Conservation (phyloP, 2,797 vertebrate genomes). For the Poeciliopsis paucimaculata region DNA sequence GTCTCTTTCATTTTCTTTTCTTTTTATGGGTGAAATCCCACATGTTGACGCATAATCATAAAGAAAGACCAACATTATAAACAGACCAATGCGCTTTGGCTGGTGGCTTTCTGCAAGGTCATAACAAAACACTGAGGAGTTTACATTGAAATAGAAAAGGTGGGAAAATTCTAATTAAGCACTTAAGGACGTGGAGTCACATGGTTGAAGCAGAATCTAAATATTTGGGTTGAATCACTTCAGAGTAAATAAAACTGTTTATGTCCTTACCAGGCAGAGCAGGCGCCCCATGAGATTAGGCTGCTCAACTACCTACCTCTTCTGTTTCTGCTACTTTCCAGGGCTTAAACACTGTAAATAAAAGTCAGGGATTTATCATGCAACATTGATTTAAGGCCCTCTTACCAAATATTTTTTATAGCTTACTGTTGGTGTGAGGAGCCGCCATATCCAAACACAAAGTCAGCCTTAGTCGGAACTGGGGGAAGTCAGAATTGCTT, state of each 20-base stretch:
- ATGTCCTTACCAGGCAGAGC: neutral
- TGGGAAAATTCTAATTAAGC: neutral
- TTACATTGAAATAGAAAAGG: neutral
- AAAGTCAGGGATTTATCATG: too few relatives aligned
- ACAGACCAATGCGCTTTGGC: neutral
- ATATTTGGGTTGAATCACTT: neutral
- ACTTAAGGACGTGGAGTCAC: neutral
- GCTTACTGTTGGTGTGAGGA: too few relatives aligned
- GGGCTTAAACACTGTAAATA: too few relatives aligned
- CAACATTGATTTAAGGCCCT: too few relatives aligned
- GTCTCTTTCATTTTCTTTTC: neutral
- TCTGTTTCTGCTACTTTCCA: too few relatives aligned
- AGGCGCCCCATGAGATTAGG: neutral
- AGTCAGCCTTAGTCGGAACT: too few relatives aligned
- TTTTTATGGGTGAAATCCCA: neutral
- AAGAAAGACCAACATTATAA: neutral
- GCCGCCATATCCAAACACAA: too few relatives aligned
- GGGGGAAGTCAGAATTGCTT: too few relatives aligned
- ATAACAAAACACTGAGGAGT: neutral
- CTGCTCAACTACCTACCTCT: too few relatives aligned
- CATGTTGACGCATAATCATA: neutral
- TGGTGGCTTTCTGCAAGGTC: neutral
- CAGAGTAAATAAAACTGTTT: neutral
- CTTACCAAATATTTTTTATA: too few relatives aligned
- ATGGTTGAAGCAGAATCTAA: neutral